Evolutionary conservation across 64 coral and sea anemone species (phyloP), one percentile per base, ranked within the genome.

Genomic region (Dendrophyllia cribrosa): DNA sequence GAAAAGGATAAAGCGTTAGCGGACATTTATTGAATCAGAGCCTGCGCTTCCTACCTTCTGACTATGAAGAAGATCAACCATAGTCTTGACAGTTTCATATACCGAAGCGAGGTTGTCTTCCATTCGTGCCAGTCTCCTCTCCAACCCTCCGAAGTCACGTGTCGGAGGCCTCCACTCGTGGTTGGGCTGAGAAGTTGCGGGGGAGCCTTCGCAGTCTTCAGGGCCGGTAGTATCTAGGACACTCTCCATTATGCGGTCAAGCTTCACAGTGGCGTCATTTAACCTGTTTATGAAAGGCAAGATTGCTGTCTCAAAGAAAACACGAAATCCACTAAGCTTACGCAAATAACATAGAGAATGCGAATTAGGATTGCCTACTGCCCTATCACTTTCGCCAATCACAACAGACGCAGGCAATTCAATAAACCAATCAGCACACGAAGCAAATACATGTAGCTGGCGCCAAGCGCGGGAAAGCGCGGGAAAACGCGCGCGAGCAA

Each of bases 201-300:
- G 58, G 23, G 24, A 15, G 7, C 51, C 50, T 15, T 88, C 70
- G 9, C 49, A 16, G 12, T 74, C 49, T 43, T 19, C 80, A 44
- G 51, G 7, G 64, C 24, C 49, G 19, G 17, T 74, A 16, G 73
- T 67, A 26, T 92, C 90, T 46, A 89, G 71, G 34, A 96, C 90
- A 88, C 69, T 48, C 34, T 93, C 90, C 77, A 96, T 92, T 10
- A 97, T 63, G 21, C 95, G 95, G 55, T 97, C 92, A 47, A 97
- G 83, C 76, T 94, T 90, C 44, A 77, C 60, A 15, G 91, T 87
- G 20, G 93, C 93, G 21, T 83, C 69, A 56, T 95, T 82, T 25
- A 95, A 72, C 67, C 93, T 95, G 59, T 59, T 50, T 74, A 49
- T 43, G 6, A n/a, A 85, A 67, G 9, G 50, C 21, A 62, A 19